Conservation (phyloP, 2,797 vertebrate genomes). For the Clarias platycephalus region DNA sequence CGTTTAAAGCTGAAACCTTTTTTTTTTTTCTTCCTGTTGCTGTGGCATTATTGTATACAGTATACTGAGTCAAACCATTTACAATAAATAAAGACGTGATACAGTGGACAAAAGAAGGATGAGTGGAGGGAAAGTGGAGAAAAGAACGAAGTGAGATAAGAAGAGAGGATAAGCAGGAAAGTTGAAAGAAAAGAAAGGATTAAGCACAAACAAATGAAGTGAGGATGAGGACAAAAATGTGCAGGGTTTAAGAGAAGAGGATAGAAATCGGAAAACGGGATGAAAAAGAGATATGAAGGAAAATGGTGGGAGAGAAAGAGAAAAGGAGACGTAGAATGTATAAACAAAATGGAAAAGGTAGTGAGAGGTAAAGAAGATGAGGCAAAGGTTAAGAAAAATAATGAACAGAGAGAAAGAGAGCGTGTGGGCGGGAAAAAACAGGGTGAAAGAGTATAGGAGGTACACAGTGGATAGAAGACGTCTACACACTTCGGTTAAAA, state of each 20-base stretch:
- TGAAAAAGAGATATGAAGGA: neutral
- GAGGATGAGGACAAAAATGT: constrained; percentile 19
- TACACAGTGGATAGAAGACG: no score
- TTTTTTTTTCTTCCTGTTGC: neutral
- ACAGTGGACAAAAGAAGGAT: constrained; percentile 55
- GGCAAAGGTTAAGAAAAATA: neutral
- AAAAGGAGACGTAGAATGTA: neutral
- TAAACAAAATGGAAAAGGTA: neutral
- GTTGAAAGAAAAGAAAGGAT: neutral
- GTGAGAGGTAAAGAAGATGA: neutral
- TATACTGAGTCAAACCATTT: neutral
- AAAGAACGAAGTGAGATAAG: neutral
- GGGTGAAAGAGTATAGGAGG: no score
- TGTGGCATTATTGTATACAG: neutral
- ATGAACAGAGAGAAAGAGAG: neutral
- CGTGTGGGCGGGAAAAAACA: neutral
- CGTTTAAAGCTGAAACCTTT: neutral
- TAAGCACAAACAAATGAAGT: constrained; percentile 47
- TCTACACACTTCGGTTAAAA: no score
- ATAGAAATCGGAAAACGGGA: neutral
- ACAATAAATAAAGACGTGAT: neutral
- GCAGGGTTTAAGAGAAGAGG: neutral
- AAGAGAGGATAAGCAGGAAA: neutral
- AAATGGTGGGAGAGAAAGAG: neutral
- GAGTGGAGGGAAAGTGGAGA: constrained; percentile 46